Percentiles rank a stretch among this genome's conserved stretches.
These are phyloP conservation scores for Carabus problematicus DNA, from an alignment of 2,888 invertebrate species.

Conservation along the genomic window DNA sequence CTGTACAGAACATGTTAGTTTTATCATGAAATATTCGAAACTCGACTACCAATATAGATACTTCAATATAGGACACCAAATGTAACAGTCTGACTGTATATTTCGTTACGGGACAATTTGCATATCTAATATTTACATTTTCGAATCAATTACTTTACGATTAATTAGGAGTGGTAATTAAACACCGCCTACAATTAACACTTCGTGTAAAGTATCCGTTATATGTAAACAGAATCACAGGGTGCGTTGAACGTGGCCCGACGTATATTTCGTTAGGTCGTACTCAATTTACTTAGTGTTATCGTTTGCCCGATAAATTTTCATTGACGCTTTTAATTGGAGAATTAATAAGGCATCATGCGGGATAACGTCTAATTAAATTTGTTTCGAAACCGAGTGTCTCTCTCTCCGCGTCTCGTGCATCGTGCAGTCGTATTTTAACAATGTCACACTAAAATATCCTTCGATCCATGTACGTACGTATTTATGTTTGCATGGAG, in stretches of 20 bases:
- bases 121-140: no score
- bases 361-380: constrained; percentile 38
- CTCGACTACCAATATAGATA: no score
- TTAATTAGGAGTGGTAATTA: constrained; percentile 14
- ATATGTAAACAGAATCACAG: constrained; percentile 9
- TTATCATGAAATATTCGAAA: no score
- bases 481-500: neutral
- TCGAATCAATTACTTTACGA: constrained; percentile 1
- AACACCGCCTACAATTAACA: constrained; percentile 4
- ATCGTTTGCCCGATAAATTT: constrained; percentile 37
- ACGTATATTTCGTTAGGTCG: constrained; percentile 14
- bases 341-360: constrained; percentile 38
- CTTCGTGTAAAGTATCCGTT: constrained; percentile 12
- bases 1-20: no score
- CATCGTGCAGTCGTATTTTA: neutral
- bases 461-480: neutral
- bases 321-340: constrained; percentile 39
- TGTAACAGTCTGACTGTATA: no score
- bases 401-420: neutral
- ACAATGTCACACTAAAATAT: neutral
- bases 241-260: constrained; percentile 10
- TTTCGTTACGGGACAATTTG: no score
- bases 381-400: constrained; percentile 31
- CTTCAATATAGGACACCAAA: no score
- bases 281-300: constrained; percentile 31